phyloP scores from a whole-genome alignment of 2,113 vertebrate genomes.

The Antechinus flavipes region DNA sequence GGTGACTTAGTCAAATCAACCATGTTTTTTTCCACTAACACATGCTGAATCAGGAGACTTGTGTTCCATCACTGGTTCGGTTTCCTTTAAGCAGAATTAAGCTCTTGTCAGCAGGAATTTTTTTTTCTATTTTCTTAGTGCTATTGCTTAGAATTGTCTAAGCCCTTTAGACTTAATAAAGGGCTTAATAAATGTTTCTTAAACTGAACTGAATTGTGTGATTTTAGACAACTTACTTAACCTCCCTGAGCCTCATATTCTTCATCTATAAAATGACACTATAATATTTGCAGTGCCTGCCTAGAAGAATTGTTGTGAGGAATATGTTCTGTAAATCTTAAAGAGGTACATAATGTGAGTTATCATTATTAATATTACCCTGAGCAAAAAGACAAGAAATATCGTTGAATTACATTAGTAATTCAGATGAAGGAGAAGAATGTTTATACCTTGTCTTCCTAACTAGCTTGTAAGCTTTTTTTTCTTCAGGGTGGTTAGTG shows the following conservation, averaged over 20 bases:
- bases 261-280: constrained; percentile 21
- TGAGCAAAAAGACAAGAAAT: background rate
- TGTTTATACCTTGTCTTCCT: background rate
- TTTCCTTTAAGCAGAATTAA: background rate
- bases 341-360: background rate
- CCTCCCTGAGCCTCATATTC: background rate
- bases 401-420: background rate
- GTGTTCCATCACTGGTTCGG: background rate
- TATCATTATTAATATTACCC: background rate
- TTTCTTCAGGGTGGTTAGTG: background rate
- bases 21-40: background rate
- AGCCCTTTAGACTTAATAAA: too few species aligned
- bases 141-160: background rate
- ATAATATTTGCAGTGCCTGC: background rate
- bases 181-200: background rate
- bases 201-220: background rate
- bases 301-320: background rate
- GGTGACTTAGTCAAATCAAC: background rate
- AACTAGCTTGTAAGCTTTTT: background rate
- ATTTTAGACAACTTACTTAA: background rate
- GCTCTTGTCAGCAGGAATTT: background rate
- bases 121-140: background rate
- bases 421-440: background rate
- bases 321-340: background rate
- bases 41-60: background rate